Conservation (phyloP, 2,888 invertebrate genomes). For the Meteorus cinctellus region DNA sequence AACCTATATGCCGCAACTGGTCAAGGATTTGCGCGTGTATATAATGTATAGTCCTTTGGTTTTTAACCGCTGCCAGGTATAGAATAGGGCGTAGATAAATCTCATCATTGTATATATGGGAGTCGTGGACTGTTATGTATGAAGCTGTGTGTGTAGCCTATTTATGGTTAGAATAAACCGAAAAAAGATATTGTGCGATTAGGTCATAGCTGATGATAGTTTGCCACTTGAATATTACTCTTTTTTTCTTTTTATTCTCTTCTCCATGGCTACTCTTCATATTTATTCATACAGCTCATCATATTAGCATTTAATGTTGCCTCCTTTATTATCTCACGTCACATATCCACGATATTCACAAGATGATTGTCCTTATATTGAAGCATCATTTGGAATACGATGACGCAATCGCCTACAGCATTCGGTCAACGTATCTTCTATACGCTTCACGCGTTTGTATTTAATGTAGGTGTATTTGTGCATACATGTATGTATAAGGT, state of each 20-base stretch:
- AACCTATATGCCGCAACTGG: slow-evolving; percentile 23
- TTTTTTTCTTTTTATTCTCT: not conserved
- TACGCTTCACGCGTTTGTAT: slow-evolving; percentile 1
- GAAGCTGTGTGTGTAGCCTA: not conserved
- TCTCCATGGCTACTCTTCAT: not conserved
- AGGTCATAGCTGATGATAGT: not conserved
- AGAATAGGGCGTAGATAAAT: slow-evolving; percentile 13
- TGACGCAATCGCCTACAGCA: slow-evolving; percentile 36
- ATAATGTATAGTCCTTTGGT: slow-evolving; percentile 17
- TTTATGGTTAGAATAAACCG: not conserved
- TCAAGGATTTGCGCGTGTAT: slow-evolving; percentile 28
- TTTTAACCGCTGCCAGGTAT: slow-evolving; percentile 14
- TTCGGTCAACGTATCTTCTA: slow-evolving; percentile 30
- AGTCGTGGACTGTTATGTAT: not conserved
- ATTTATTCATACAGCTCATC: not conserved
- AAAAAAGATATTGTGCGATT: not conserved
- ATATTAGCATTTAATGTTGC: not conserved
- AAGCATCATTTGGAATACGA: slow-evolving; percentile 25
- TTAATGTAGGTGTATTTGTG: not conserved
- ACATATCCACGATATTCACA: not conserved
- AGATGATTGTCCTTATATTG: slow-evolving; percentile 13
- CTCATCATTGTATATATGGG: not conserved
- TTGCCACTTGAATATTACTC: not conserved
- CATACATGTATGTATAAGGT: slow-evolving; percentile 6
- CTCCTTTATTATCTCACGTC: not conserved